Conservation (phyloP, 2,888 invertebrate species). For the Cordilura impudica region DNA sequence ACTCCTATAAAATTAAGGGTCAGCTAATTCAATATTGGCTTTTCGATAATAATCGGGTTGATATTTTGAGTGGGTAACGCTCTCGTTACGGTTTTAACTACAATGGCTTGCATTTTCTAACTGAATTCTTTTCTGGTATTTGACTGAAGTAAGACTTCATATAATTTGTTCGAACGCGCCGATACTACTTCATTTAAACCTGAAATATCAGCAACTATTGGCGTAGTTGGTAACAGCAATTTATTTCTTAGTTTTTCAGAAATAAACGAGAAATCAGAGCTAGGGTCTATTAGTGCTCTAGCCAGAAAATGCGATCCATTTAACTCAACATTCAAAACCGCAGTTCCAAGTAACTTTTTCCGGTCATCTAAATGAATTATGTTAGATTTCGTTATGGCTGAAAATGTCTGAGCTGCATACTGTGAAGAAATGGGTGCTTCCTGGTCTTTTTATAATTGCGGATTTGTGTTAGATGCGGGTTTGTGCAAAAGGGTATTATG, state of each 20-base stretch:
- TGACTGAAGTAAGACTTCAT: not conserved
- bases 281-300: conserved; percentile 8
- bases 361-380: not conserved
- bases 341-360: not conserved
- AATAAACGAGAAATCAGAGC: not conserved
- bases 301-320: not conserved
- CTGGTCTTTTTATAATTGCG: too few relatives aligned
- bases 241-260: not conserved
- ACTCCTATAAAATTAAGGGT: too few relatives aligned
- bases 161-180: not conserved
- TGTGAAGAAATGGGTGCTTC: not conserved
- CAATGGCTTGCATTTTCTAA: not conserved
- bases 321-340: not conserved
- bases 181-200: conserved; percentile 6
- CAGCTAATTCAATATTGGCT: not conserved
- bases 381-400: not conserved
- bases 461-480: too few relatives aligned
- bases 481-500: not conserved
- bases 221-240: not conserved
- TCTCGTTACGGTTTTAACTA: not conserved
- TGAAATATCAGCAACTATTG: not conserved
- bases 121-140: not conserved
- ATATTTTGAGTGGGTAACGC: not conserved
- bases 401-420: not conserved
- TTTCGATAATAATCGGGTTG: not conserved